A percentile compares a stretch with the other conserved stretches of the same genome.
These are phyloP conservation scores for Geothlypis trichas DNA, from an alignment of 2,113 vertebrate genomes.

Conservation along the genomic window DNA sequence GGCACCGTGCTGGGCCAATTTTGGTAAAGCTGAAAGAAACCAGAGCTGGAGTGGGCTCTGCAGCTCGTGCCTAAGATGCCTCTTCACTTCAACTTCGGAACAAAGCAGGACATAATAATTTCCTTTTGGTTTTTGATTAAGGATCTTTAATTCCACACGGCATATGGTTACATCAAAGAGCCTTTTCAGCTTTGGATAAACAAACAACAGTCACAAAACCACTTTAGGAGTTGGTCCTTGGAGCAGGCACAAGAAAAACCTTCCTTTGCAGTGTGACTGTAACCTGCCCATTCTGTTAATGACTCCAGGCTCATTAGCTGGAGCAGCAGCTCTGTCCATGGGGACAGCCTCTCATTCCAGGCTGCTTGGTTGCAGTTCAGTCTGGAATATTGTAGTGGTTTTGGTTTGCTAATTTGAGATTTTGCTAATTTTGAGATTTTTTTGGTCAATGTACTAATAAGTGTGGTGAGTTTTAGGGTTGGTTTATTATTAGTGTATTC, in stretches of 20 bases:
- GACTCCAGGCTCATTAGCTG: not conserved
- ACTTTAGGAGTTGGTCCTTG: not conserved
- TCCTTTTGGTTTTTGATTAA: not conserved
- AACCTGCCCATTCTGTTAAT: rapidly evolving
- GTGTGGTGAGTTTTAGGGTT: not conserved
- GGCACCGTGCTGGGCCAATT: not conserved
- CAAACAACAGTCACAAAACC: not conserved
- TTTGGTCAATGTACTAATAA: not conserved
- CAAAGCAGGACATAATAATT: not conserved
- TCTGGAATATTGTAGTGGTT: not conserved
- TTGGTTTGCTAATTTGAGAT: not conserved
- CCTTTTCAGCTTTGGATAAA: not conserved
- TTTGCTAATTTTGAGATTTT: not conserved
- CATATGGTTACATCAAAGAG: not conserved
- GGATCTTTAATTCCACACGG: not conserved
- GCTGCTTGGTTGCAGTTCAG: not conserved
- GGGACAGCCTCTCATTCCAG: not conserved
- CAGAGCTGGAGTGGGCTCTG: not conserved
- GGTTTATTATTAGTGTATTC: not conserved
- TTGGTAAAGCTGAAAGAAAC: not conserved
- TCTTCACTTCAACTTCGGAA: not conserved
- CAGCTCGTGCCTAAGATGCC: not conserved
- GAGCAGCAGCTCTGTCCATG: not conserved
- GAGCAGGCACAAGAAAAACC: not conserved
- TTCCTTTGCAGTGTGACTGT: not conserved